These are phyloP conservation scores for Oncorhynchus kisutch DNA, from an alignment of 2,113 vertebrate genomes.

Conservation along the genomic window DNA sequence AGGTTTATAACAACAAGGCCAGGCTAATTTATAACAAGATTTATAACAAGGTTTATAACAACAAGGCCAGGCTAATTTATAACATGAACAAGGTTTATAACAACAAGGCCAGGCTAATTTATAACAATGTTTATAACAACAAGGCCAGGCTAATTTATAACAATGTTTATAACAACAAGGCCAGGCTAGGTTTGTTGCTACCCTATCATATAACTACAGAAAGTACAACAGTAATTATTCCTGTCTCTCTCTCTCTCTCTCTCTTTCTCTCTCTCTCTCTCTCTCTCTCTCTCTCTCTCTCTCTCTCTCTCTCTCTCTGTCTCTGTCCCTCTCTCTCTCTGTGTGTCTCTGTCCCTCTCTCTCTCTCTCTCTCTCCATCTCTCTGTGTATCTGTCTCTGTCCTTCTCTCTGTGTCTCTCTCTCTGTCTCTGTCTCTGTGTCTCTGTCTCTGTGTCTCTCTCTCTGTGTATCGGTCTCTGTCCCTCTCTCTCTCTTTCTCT, in stretches of 20 bases:
- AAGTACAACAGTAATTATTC: slow-evolving; percentile 16
- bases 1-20: neutral
- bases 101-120: no score
- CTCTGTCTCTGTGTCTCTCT: no score
- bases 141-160: neutral
- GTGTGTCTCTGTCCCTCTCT: neutral
- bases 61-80: no score
- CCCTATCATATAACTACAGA: slow-evolving; percentile 10
- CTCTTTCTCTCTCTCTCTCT: neutral
- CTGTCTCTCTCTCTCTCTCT: neutral
- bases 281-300: no score
- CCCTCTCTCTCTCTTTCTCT: neutral
- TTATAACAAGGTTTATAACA: no score
- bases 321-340: neutral
- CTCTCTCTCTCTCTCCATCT: neutral
- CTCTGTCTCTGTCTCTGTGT: no score
- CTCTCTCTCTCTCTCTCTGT: neutral
- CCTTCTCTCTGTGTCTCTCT: neutral
- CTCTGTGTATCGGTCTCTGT: neutral
- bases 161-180: slow-evolving; percentile 34
- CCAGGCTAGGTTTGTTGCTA: neutral
- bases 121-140: no score
- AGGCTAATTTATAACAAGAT: no score
- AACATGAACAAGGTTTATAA: no score
- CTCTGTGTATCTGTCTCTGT: neutral